A percentile compares a stretch with the other conserved stretches of the same genome.
These are phyloP conservation scores for Emmelina monodactyla DNA, from an alignment of 2,888 invertebrate genomes.

Conservation along the genomic window DNA sequence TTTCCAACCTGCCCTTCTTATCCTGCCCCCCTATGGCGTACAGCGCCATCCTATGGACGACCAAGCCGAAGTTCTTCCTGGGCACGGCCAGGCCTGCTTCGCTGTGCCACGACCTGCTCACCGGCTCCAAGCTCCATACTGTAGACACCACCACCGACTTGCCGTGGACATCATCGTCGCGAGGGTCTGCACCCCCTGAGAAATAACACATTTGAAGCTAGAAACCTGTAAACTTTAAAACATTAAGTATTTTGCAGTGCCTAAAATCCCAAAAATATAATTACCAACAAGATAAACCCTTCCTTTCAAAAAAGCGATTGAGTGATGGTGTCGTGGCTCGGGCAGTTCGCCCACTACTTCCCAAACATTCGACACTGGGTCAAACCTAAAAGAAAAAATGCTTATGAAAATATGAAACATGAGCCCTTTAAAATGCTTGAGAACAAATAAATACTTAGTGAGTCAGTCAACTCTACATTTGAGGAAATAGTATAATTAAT, in stretches of 20 bases:
- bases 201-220: too few species aligned
- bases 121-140: conserved; percentile 75
- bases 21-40: conserved; percentile 78
- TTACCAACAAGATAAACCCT: conserved; percentile 73
- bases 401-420: too few species aligned
- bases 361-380: conserved; percentile 70
- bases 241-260: too few species aligned
- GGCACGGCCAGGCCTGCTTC: conserved; percentile 68
- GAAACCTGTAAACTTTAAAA: too few species aligned
- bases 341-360: conserved; percentile 72
- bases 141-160: conserved; percentile 67
- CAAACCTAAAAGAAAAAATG: conserved; percentile 45
- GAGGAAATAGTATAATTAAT: too few species aligned
- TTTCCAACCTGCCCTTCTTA: conserved; percentile 56
- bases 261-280: too few species aligned
- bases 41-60: conserved; percentile 71
- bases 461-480: too few species aligned
- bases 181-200: conserved; percentile 71
- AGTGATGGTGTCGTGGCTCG: conserved; percentile 74
- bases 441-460: too few species aligned
- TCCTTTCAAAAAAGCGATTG: conserved; percentile 69
- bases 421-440: too few species aligned
- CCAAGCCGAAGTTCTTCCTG: conserved; percentile 74
- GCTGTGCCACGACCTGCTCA: conserved; percentile 69
- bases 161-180: conserved; percentile 62